Percentiles rank a stretch among this genome's conserved stretches.
phyloP scores from a whole-genome alignment of 1,140 invertebrate genomes.

The Phymorhynchus buccinoides region DNA sequence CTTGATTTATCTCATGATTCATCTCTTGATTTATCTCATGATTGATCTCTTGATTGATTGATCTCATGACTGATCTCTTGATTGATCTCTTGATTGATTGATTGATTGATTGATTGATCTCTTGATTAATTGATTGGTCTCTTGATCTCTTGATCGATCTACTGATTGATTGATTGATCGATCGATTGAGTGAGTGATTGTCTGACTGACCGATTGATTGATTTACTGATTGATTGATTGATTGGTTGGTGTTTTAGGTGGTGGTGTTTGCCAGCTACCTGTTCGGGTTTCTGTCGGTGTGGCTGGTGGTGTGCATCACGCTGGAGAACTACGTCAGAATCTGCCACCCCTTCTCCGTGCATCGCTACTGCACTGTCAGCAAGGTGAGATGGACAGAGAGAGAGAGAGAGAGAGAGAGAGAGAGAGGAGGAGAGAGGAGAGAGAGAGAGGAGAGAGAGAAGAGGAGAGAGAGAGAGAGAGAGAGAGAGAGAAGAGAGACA shows the following conservation, averaged over 20 bases:
- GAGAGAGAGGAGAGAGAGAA: no score
- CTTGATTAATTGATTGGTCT: not conserved
- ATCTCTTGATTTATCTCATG: no score
- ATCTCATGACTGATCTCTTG: no score
- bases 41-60: no score
- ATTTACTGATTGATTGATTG: not conserved
- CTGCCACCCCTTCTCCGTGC: slow-evolving; percentile 65
- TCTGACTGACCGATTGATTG: not conserved
- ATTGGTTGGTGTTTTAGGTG: slow-evolving; percentile 54
- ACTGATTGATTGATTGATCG: not conserved
- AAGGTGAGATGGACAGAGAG: no score
- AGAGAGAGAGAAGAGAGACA: no score
- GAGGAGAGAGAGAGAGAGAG: no score
- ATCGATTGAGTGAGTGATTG: not conserved
- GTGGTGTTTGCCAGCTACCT: slow-evolving; percentile 64
- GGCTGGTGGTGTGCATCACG: slow-evolving; percentile 70
- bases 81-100: not conserved
- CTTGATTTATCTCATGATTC: no score
- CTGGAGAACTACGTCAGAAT: slow-evolving; percentile 70
- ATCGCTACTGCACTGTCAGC: slow-evolving; percentile 57
- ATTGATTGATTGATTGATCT: not conserved
- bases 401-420: no score
- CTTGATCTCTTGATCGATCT: no score
- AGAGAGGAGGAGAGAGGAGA: no score
- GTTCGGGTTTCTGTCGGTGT: slow-evolving; percentile 69